Evolutionary conservation across 2,888 invertebrate species (phyloP).

Genomic region (Synanthedon tipuliformis): DNA sequence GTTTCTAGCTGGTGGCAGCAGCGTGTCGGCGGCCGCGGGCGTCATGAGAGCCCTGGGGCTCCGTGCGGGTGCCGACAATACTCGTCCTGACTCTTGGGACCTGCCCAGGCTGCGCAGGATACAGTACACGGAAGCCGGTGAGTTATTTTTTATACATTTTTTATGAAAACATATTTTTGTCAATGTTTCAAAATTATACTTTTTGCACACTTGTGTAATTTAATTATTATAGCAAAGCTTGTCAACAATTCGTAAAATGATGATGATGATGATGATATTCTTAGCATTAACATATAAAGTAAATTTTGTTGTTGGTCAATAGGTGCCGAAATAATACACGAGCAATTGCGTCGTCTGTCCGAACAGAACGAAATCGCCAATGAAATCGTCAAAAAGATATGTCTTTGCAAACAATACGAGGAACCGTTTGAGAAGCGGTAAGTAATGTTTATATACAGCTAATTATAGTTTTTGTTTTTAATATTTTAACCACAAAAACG

Average conservation of each 20-base stretch:
- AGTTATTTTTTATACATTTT: background rate
- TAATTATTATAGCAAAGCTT: too few relatives aligned
- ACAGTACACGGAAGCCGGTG: slow-evolving; percentile 24
- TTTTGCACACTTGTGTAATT: too few relatives aligned
- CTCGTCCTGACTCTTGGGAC: slow-evolving; percentile 28
- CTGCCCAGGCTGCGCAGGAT: slow-evolving; percentile 25
- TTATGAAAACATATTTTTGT: too few relatives aligned
- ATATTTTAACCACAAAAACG: too few relatives aligned
- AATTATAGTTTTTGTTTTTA: too few relatives aligned
- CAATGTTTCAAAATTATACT: too few relatives aligned
- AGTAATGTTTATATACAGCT: slow-evolving; percentile 13
- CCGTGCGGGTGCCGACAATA: slow-evolving; percentile 6
- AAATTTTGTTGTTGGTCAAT: slow-evolving; percentile 1
- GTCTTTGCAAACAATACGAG: slow-evolving; percentile 37
- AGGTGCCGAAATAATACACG: slow-evolving; percentile 46
- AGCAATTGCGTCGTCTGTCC: slow-evolving; percentile 33
- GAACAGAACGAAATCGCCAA: slow-evolving; percentile 32
- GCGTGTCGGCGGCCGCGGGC: slow-evolving; percentile 32
- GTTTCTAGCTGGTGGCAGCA: slow-evolving; percentile 20
- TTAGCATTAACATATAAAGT: background rate
- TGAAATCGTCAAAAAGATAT: slow-evolving; percentile 36
- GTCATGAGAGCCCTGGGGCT: slow-evolving; percentile 34
- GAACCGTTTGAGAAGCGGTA: slow-evolving; percentile 41
- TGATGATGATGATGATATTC: background rate
- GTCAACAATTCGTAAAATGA: too few relatives aligned